A percentile compares a stretch with the other conserved stretches of the same genome.
Conservation (phyloP, 2,888 invertebrate species). For the Scelioninae gen. 1 region DNA sequence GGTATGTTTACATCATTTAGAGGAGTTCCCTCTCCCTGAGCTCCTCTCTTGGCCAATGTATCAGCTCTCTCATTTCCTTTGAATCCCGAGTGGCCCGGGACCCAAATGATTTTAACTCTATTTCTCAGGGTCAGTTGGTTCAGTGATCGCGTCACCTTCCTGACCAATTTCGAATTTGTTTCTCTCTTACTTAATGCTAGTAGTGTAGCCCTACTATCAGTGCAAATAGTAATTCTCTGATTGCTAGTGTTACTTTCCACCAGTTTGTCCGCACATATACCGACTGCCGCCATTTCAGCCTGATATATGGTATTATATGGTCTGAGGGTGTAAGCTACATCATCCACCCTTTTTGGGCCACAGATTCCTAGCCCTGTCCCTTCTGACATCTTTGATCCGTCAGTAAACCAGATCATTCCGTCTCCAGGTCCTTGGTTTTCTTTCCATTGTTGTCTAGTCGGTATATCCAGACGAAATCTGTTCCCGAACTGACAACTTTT, state of each 20-base stretch:
- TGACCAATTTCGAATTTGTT: not conserved
- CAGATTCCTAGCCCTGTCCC: not conserved
- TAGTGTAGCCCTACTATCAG: not conserved
- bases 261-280: slow-evolving; percentile 1
- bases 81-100: not conserved
- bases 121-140: not conserved
- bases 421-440: not conserved
- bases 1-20: not conserved
- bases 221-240: slow-evolving; percentile 1
- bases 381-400: not conserved
- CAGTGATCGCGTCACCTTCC: not conserved
- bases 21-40: not conserved
- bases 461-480: no score
- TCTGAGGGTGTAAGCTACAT: not conserved
- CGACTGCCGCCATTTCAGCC: not conserved
- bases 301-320: not conserved
- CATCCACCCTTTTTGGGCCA: not conserved
- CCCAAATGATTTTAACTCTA: not conserved
- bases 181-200: not conserved
- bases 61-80: slow-evolving; percentile 12
- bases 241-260: not conserved
- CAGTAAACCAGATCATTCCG: slow-evolving; percentile 12
- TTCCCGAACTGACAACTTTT: no score
- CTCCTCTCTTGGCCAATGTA: not conserved
- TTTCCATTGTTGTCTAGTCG: no score